phyloP scores from a whole-genome alignment of 2,888 invertebrate species.

The Agrochola lota region DNA sequence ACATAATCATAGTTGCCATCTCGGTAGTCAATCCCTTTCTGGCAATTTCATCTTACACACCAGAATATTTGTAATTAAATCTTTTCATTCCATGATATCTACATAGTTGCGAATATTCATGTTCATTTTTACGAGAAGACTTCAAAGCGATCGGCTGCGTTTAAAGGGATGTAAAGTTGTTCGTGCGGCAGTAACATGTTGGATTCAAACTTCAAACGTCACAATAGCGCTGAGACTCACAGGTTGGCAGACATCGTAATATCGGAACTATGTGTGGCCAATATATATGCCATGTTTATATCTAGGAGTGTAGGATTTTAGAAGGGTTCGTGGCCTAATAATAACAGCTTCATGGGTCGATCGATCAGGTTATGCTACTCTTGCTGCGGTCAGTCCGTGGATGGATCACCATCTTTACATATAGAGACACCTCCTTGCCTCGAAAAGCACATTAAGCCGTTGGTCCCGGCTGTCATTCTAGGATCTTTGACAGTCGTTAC shows the following conservation, averaged over 20 bases:
- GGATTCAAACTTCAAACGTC: conserved; percentile 46
- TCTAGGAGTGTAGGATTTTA: no score
- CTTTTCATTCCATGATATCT: background rate
- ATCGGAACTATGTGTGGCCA: background rate
- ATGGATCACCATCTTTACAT: no score
- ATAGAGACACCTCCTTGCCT: no score
- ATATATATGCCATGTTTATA: no score
- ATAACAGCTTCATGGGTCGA: no score
- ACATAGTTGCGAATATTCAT: conserved; percentile 37
- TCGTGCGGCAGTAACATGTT: conserved; percentile 36
- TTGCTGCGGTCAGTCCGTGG: no score
- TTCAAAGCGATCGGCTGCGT: conserved; percentile 28
- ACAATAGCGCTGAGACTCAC: conserved; percentile 18
- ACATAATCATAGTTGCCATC: background rate
- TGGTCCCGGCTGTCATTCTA: no score
- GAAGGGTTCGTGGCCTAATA: no score
- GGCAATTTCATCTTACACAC: background rate
- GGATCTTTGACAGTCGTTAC: no score
- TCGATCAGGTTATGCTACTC: no score
- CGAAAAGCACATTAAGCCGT: no score
- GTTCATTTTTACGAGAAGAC: conserved; percentile 23
- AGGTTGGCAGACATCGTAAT: background rate
- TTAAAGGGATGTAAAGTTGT: conserved; percentile 34
- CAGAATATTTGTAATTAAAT: conserved; percentile 13
- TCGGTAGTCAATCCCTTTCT: background rate